Evolutionary conservation across 2,888 invertebrate species (phyloP).

Genomic region (Herminia tarsipennalis): DNA sequence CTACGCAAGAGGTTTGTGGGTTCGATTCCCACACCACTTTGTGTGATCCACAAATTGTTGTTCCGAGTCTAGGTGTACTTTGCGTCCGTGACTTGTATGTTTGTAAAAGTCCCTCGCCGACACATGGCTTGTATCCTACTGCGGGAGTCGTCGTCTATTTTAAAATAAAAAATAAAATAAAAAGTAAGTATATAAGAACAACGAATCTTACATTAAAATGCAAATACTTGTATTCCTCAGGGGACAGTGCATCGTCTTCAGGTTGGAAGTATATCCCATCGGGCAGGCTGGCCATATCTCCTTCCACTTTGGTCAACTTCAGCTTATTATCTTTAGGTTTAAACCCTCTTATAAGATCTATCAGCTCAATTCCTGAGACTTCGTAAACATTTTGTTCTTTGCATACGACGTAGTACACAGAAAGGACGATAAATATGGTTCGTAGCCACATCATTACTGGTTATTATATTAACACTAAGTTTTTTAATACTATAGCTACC

Average conservation of each 20-base stretch:
- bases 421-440: constrained; percentile 24
- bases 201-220: constrained; percentile 40
- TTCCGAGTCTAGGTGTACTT: too few relatives aligned
- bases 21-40: too few relatives aligned
- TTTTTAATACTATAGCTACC: constrained; percentile 25
- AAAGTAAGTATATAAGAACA: too few relatives aligned
- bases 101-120: too few relatives aligned
- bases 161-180: background rate
- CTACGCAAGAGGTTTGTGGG: too few relatives aligned
- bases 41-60: too few relatives aligned
- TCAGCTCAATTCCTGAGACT: constrained; percentile 44
- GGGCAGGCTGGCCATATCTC: constrained; percentile 35
- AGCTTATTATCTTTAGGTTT: constrained; percentile 39
- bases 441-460: constrained; percentile 36
- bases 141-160: too few relatives aligned
- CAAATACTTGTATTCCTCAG: constrained; percentile 28
- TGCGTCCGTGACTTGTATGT: too few relatives aligned
- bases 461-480: constrained; percentile 39
- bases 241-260: constrained; percentile 46
- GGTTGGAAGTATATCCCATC: constrained; percentile 62
- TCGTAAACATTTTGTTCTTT: constrained; percentile 48
- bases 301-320: constrained; percentile 43
- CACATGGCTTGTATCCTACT: too few relatives aligned
- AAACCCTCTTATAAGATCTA: constrained; percentile 50
- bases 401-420: constrained; percentile 26